Evolutionary conservation across 2,888 invertebrate genomes (phyloP), one percentile per base, ranked within the genome.

Genomic region (Dysmachus trigonus): DNA sequence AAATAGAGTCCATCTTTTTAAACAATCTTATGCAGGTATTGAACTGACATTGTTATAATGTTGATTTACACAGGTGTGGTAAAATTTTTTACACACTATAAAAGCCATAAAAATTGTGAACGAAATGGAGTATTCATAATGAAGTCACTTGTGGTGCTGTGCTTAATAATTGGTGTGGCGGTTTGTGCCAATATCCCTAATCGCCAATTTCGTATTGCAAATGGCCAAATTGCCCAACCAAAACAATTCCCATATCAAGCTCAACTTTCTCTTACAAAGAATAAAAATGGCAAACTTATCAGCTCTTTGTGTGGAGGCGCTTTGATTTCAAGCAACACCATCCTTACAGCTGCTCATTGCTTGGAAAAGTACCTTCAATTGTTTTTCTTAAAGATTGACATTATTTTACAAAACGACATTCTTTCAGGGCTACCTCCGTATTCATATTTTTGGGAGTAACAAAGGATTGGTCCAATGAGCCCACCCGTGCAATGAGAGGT

Each of bases 331-430:
- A 22, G 89, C 13, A 89, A 89, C 13, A 90, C 89, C 89, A 77
- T 92, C 10, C 15, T 92, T 2, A 91, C 91, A 35, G 91, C 91
- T 41, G 91, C 90, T 85, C 91, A 91, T 87, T 91, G 91, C 86
- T 89, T 90, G 41, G 88, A 86, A 85, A 88, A 89, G 90, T 90
- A 88, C 88, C 89, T 76, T 18, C 1, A 47, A 47, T 47, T 3
- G 0, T 47, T 47, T 47, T n/a, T n/a, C n/a, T n/a, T 5, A 30
- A 31, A n/a, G 7, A 18, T 0, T n/a, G 13, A 73, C 31, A n/a
- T 5, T 73, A 6, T 33, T 33, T 31, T 15, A 7, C 18, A 6
- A 53, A 22, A 7, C 6, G 4, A 53, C 0, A n/a, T 53, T 53
- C 18, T 15, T 62, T 27, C 5, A 76, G 76, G 0, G 76, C 76